Percentiles rank a stretch among this genome's conserved stretches.
phyloP scores from a whole-genome alignment of 1,140 invertebrate species.

The Drosophila cardini region DNA sequence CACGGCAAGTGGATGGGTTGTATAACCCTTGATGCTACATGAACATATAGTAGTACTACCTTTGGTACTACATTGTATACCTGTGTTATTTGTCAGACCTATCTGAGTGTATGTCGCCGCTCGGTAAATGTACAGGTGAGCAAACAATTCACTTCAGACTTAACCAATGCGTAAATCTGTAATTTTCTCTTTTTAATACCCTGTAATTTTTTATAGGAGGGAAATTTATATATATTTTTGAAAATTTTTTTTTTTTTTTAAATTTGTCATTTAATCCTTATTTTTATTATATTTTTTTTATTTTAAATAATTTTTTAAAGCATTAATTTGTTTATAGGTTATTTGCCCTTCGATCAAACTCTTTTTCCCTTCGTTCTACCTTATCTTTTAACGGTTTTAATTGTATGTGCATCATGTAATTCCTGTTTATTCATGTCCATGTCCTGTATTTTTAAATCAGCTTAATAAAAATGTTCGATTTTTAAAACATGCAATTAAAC shows the following conservation, averaged over 20 bases:
- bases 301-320: no score
- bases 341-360: not conserved
- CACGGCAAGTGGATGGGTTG: constrained; percentile 19
- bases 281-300: no score
- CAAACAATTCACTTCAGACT: constrained; percentile 57
- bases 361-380: not conserved
- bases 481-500: constrained; percentile 8
- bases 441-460: constrained; percentile 31
- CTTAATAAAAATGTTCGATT: constrained; percentile 65
- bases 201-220: not conserved
- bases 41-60: constrained; percentile 1
- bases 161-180: constrained; percentile 66
- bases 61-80: not conserved
- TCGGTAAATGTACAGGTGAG: constrained; percentile 45
- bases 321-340: not conserved
- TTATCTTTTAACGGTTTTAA: not conserved
- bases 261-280: not conserved
- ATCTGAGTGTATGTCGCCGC: not conserved
- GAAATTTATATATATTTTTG: not conserved
- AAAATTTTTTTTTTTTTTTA: not conserved
- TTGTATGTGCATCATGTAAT: constrained; percentile 39
- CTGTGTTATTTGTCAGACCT: constrained; percentile 9
- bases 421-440: constrained; percentile 1
- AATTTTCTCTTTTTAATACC: constrained; percentile 58
- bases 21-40: constrained; percentile 4